These are phyloP conservation scores for Aldrovandia affinis DNA, from an alignment of 2,797 vertebrate genomes.

Conservation along the genomic window DNA sequence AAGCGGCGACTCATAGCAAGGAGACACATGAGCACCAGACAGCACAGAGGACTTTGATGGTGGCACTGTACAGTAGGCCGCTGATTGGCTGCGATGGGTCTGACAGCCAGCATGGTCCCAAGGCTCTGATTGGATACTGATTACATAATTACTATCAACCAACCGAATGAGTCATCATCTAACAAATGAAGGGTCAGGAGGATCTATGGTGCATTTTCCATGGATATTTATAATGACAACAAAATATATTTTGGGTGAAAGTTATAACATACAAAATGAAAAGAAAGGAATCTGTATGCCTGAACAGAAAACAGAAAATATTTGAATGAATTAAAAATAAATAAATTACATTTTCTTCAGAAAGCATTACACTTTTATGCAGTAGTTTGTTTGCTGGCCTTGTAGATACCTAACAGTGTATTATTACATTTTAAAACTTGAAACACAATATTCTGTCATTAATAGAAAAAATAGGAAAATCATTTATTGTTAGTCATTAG, in stretches of 20 bases:
- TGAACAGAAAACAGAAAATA: too few relatives aligned
- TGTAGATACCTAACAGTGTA: too few relatives aligned
- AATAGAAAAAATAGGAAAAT: background rate
- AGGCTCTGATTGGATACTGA: slow-evolving; percentile 4
- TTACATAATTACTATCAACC: background rate
- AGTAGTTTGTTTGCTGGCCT: too few relatives aligned
- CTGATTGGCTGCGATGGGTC: background rate
- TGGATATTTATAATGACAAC: background rate
- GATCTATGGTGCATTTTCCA: background rate
- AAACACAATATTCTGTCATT: too few relatives aligned
- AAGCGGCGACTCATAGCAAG: background rate
- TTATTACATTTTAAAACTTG: too few relatives aligned
- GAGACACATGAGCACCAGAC: background rate
- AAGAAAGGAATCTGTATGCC: too few relatives aligned
- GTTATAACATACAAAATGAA: too few relatives aligned
- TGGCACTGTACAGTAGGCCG: background rate
- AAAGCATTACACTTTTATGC: too few relatives aligned
- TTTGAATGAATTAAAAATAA: too few relatives aligned
- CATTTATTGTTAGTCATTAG: background rate
- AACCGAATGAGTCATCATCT: background rate
- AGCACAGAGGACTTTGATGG: background rate
- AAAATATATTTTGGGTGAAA: too few relatives aligned
- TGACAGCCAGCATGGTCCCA: background rate
- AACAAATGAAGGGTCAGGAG: background rate
- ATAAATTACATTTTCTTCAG: too few relatives aligned